Percentiles rank a stretch among this genome's conserved stretches.
Evolutionary conservation across 2,888 invertebrate species (phyloP).

Genomic region (Andrena bicolor): DNA sequence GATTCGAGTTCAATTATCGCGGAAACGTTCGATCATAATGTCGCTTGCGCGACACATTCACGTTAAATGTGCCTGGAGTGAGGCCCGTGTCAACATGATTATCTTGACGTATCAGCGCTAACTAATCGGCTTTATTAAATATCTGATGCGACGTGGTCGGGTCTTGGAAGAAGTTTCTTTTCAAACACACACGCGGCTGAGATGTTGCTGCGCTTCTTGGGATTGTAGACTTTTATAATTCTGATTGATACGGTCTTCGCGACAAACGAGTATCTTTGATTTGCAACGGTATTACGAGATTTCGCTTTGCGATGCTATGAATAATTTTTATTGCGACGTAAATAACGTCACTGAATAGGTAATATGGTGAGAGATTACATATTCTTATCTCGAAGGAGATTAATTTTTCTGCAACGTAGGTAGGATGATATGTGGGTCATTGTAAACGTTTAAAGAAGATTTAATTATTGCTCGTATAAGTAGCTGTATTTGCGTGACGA

Average conservation of each 20-base stretch:
- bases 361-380: too few species aligned
- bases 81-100: conserved; percentile 16
- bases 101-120: conserved; percentile 23
- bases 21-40: conserved; percentile 3
- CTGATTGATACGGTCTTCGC: background rate
- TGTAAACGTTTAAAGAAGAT: too few species aligned
- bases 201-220: background rate
- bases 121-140: conserved; percentile 18
- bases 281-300: background rate
- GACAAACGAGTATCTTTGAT: background rate
- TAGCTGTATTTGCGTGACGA: too few species aligned
- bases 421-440: too few species aligned
- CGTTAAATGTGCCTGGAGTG: conserved; percentile 19
- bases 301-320: background rate
- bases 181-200: background rate
- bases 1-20: conserved; percentile 39
- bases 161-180: background rate
- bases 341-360: too few species aligned
- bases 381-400: too few species aligned
- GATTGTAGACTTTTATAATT: background rate
- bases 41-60: background rate
- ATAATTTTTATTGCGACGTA: background rate
- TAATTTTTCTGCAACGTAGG: too few species aligned
- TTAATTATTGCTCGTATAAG: too few species aligned
- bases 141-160: background rate